Percentiles rank a stretch among this genome's conserved stretches.
Conservation (phyloP, 2,888 invertebrate genomes). For the Ferdinandea cuprea region DNA sequence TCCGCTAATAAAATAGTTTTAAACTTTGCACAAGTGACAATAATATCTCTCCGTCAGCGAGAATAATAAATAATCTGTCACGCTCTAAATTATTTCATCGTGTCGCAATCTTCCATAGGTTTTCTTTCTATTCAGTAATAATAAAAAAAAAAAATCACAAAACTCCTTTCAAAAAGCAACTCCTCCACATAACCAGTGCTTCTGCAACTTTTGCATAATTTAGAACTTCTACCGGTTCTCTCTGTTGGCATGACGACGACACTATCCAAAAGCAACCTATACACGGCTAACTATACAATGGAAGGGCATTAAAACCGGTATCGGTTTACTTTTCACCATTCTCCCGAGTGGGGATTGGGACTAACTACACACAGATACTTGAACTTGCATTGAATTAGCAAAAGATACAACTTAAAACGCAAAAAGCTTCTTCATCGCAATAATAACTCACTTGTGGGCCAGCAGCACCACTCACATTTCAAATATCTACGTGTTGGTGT, state of each 20-base stretch:
- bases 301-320: constrained; percentile 59
- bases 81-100: neutral
- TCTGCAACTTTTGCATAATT: constrained; percentile 62
- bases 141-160: neutral
- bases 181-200: constrained; percentile 56
- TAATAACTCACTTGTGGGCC: constrained; percentile 47
- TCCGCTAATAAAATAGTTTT: constrained; percentile 7
- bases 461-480: constrained; percentile 13
- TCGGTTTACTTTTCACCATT: constrained; percentile 38
- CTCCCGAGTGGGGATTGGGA: neutral
- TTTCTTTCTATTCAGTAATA: neutral
- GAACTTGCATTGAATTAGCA: constrained; percentile 15
- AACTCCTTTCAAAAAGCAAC: neutral
- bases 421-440: constrained; percentile 15
- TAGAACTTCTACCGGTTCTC: constrained; percentile 50
- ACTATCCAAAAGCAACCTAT: neutral
- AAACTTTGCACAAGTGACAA: neutral
- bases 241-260: neutral
- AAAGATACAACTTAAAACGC: constrained; percentile 5
- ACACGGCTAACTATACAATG: constrained; percentile 18
- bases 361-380: neutral
- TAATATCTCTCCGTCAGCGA: neutral
- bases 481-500: too few relatives aligned
- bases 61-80: constrained; percentile 16
- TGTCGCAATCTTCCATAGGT: constrained; percentile 20